These are phyloP conservation scores for Mesorhabditis sp. DNA, from an alignment of 2,888 invertebrate genomes.

Conservation along the genomic window DNA sequence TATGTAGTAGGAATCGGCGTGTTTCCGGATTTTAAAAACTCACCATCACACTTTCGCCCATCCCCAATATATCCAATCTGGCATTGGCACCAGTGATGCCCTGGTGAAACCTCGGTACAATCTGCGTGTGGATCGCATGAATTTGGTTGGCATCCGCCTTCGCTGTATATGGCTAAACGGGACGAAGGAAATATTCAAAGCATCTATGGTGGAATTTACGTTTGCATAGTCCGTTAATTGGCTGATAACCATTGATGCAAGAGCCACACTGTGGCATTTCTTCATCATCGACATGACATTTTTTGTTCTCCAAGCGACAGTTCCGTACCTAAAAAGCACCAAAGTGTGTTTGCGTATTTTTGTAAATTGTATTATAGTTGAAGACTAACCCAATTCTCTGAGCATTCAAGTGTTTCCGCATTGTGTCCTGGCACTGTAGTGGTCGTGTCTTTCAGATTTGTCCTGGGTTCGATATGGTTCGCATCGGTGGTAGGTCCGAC, in stretches of 20 bases:
- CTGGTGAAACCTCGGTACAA: slow-evolving; percentile 52
- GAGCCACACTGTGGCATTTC: slow-evolving; percentile 53
- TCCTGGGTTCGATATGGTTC: too few species aligned
- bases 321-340: slow-evolving; percentile 17
- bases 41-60: slow-evolving; percentile 57
- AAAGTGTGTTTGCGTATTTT: neutral
- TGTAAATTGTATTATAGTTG: neutral
- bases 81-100: slow-evolving; percentile 71
- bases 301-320: slow-evolving; percentile 48
- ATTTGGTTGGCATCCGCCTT: neutral
- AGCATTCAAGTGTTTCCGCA: neutral
- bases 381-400: neutral
- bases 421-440: too few species aligned
- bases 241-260: slow-evolving; percentile 49
- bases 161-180: neutral
- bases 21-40: slow-evolving; percentile 5
- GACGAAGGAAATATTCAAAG: neutral
- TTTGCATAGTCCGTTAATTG: slow-evolving; percentile 46
- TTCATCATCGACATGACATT: slow-evolving; percentile 52
- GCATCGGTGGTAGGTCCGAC: too few species aligned
- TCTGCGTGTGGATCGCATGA: slow-evolving; percentile 50
- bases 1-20: too few species aligned
- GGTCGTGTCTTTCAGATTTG: too few species aligned
- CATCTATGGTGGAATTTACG: slow-evolving; percentile 45
- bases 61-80: slow-evolving; percentile 79